Percentiles rank a stretch among this genome's conserved stretches.
Conservation (phyloP, 2,113 vertebrate genomes). For the Aepyceros melampus region DNA sequence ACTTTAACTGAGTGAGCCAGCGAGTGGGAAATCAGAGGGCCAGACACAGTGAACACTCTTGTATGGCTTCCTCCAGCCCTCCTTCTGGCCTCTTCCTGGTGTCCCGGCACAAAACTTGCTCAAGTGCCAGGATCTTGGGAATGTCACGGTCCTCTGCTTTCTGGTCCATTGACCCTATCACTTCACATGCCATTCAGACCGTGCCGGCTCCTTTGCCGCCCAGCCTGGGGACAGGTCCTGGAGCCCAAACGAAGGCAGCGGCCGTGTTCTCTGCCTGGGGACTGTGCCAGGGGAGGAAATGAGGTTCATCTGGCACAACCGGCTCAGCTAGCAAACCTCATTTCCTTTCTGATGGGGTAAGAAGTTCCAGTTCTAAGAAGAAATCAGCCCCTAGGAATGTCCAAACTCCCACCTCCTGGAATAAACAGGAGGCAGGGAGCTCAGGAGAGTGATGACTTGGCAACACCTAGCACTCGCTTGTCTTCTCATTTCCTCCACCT, state of each 20-base stretch:
- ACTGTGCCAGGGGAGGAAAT: constrained; percentile 35
- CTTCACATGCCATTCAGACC: neutral
- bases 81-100: neutral
- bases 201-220: neutral
- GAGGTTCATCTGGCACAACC: neutral
- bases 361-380: neutral
- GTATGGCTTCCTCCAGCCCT: neutral
- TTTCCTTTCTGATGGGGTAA: constrained; percentile 41
- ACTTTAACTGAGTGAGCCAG: neutral
- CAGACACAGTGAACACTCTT: neutral
- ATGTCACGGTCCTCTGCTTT: neutral
- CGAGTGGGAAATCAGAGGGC: neutral
- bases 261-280: neutral
- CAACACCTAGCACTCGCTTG: neutral
- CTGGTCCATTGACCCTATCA: neutral
- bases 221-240: neutral
- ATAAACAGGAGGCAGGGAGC: neutral
- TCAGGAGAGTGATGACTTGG: neutral
- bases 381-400: neutral
- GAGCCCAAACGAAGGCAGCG: neutral
- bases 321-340: constrained; percentile 33
- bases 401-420: neutral
- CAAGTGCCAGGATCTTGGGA: neutral
- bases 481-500: neutral
- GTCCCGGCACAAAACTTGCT: neutral